Evolutionary conservation across 2,797 vertebrate genomes (phyloP).

Genomic region (Phoeniculus purpureus): DNA sequence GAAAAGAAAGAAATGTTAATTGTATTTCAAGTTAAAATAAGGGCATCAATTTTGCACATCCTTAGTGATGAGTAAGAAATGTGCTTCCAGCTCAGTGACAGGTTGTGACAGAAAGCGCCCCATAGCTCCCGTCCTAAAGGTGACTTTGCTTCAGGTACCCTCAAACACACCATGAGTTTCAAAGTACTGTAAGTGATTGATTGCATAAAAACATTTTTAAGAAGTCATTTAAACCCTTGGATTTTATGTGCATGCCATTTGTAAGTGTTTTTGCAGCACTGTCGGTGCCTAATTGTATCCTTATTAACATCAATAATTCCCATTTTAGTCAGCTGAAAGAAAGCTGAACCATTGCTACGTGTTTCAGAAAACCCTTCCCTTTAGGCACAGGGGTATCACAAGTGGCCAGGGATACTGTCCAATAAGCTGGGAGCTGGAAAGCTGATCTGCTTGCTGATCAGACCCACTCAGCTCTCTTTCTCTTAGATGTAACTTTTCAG

Average conservation of each 20-base stretch:
- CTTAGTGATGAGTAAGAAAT: not conserved
- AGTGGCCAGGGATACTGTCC: not conserved
- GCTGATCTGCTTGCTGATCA: not conserved
- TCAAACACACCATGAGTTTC: not conserved
- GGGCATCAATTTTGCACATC: not conserved
- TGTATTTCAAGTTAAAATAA: not conserved
- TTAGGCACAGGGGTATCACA: not conserved
- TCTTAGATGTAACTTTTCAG: not conserved
- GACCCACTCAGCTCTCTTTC: not conserved
- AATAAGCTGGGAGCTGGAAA: not conserved
- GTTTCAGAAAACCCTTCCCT: not conserved
- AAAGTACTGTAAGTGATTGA: not conserved
- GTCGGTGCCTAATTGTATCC: not conserved
- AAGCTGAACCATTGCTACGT: not conserved
- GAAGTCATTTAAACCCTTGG: not conserved
- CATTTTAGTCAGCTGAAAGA: not conserved
- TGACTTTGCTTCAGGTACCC: not conserved
- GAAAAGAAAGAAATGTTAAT: not conserved
- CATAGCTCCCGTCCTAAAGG: not conserved
- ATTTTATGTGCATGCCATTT: not conserved
- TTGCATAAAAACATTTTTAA: not conserved
- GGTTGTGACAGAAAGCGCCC: not conserved
- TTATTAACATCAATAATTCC: not conserved
- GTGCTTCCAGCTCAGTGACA: not conserved
- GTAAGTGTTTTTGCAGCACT: not conserved